A percentile compares a stretch with the other conserved stretches of the same genome.
phyloP scores from a whole-genome alignment of 1,140 invertebrate genomes.

The Drosophila chauvacae region DNA sequence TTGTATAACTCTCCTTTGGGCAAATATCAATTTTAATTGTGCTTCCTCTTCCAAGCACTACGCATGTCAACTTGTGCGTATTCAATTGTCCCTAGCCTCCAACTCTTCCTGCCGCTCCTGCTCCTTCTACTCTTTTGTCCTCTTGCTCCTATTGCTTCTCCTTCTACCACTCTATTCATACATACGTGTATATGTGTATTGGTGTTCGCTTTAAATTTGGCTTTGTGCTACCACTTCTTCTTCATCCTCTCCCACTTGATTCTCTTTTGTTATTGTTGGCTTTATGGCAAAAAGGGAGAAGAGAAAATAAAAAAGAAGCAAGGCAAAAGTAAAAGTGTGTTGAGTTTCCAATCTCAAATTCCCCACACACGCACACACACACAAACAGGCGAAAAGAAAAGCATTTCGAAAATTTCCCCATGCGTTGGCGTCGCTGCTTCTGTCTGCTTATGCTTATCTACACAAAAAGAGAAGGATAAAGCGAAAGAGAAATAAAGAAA shows the following conservation, averaged over 20 bases:
- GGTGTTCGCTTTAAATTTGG: constrained; percentile 48
- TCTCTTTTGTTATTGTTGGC: constrained; percentile 77
- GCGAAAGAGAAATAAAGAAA: constrained; percentile 19
- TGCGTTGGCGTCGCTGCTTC: constrained; percentile 57
- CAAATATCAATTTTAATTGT: constrained; percentile 81
- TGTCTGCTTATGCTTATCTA: constrained; percentile 66
- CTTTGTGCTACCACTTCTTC: constrained; percentile 38
- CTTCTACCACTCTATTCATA: constrained; percentile 1
- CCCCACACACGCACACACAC: constrained; percentile 40
- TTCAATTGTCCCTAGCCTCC: constrained; percentile 66
- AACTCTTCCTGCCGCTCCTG: constrained; percentile 5
- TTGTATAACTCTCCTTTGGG: constrained; percentile 56
- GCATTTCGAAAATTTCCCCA: constrained; percentile 76
- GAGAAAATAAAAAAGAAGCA: constrained; percentile 40
- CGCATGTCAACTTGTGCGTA: constrained; percentile 78
- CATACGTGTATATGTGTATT: constrained; percentile 4
- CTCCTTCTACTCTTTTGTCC: constrained; percentile 4
- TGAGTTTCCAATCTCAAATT: constrained; percentile 69
- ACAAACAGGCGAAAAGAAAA: constrained; percentile 36
- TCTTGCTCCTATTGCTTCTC: background rate
- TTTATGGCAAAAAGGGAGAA: constrained; percentile 47
- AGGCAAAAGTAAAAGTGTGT: constrained; percentile 79
- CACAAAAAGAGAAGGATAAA: constrained; percentile 34
- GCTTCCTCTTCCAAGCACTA: constrained; percentile 79
- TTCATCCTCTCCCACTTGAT: constrained; percentile 50